Evolutionary conservation across 2,888 invertebrate species (phyloP).

Genomic region (Coremacera marginata): DNA sequence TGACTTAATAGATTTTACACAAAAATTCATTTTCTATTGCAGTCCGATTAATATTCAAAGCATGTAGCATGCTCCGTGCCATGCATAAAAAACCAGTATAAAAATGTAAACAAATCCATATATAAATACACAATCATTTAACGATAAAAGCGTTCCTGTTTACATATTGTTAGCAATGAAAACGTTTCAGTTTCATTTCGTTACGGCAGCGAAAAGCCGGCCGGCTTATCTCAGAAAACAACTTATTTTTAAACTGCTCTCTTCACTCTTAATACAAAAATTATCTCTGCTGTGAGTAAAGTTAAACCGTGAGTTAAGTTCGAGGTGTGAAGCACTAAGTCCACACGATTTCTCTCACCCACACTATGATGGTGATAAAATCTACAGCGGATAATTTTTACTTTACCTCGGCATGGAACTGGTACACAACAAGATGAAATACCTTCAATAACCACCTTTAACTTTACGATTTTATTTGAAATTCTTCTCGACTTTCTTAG

Average conservation of each 20-base stretch:
- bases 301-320: too few relatives aligned
- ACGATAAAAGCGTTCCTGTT: not conserved
- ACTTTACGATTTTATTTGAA: too few relatives aligned
- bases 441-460: too few relatives aligned
- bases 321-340: too few relatives aligned
- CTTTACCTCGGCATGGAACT: too few relatives aligned
- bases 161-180: not conserved
- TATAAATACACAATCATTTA: not conserved
- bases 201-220: slow-evolving; percentile 3
- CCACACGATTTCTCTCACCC: too few relatives aligned
- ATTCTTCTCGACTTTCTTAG: too few relatives aligned
- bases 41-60: not conserved
- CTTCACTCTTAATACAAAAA: not conserved
- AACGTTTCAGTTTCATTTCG: not conserved
- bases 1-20: not conserved
- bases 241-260: not conserved
- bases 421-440: too few relatives aligned
- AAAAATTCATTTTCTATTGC: not conserved
- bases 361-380: too few relatives aligned
- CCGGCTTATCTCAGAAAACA: not conserved
- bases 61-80: not conserved
- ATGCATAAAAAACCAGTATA: not conserved
- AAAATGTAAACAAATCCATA: not conserved
- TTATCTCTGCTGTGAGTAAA: too few relatives aligned
- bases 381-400: too few relatives aligned